Conservation (phyloP, 1,140 invertebrate species). For the Lutraria rhynchaena region DNA sequence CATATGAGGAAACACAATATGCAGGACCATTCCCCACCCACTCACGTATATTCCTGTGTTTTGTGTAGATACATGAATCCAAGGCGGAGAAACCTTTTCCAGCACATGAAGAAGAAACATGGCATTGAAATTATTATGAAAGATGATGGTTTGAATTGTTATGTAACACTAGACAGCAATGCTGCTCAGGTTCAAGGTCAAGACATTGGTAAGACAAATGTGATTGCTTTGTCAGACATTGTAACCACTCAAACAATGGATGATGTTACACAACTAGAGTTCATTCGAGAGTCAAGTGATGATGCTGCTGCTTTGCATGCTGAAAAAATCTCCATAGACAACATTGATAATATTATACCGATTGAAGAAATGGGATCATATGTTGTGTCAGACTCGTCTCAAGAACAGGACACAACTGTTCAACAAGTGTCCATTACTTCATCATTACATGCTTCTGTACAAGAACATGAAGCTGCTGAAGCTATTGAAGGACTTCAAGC, state of each 20-base stretch:
- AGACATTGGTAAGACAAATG: constrained; percentile 46
- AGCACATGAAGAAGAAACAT: constrained; percentile 81
- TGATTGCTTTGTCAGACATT: constrained; percentile 70
- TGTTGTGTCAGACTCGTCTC: constrained; percentile 7
- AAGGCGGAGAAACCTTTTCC: constrained; percentile 76
- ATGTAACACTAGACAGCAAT: constrained; percentile 62
- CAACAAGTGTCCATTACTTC: neutral
- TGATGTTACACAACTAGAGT: constrained; percentile 60
- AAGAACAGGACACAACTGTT: neutral
- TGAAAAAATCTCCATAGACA: constrained; percentile 57
- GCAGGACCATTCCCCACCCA: constrained; percentile 75
- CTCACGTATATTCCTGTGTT: constrained; percentile 79
- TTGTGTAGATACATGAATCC: constrained; percentile 79
- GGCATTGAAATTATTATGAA: constrained; percentile 78
- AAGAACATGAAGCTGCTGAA: constrained; percentile 76
- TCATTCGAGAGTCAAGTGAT: constrained; percentile 58
- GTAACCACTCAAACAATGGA: constrained; percentile 64
- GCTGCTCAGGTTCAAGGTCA: constrained; percentile 25
- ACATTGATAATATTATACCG: constrained; percentile 53
- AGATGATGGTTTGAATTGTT: constrained; percentile 76
- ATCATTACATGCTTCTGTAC: neutral
- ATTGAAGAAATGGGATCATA: constrained; percentile 48
- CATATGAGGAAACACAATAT: constrained; percentile 81
- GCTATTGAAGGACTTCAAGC: constrained; percentile 79
- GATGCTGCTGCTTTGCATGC: constrained; percentile 40